Conservation (phyloP, 2,113 vertebrate species). For the Coptodon rendalli region DNA sequence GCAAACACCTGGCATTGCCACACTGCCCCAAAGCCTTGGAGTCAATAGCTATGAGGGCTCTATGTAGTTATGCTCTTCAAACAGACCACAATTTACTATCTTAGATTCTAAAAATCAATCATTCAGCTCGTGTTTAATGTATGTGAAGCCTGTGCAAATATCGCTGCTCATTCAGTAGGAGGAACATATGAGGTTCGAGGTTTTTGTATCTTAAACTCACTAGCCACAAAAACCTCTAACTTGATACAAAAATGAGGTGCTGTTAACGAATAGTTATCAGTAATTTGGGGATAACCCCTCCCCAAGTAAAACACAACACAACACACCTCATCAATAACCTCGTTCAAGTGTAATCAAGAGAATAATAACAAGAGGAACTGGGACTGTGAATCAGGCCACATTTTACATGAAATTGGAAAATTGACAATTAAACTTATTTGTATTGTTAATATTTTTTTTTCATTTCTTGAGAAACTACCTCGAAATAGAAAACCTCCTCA, state of each 20-base stretch:
- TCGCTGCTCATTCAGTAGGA: not conserved
- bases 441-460: not conserved
- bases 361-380: not conserved
- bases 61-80: not conserved
- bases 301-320: not conserved
- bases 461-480: constrained; percentile 70
- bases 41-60: not conserved
- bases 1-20: not conserved
- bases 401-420: not conserved
- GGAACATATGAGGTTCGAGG: not conserved
- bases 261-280: not conserved
- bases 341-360: not conserved
- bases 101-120: not conserved
- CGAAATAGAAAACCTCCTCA: constrained; percentile 97
- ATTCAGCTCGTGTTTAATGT: not conserved
- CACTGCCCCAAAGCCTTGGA: not conserved
- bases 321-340: not conserved
- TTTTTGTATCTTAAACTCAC: not conserved
- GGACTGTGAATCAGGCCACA: not conserved
- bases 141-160: not conserved
- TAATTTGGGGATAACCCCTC: not conserved
- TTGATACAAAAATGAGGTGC: not conserved
- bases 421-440: not conserved
- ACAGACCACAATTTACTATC: not conserved
- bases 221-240: not conserved